Evolutionary conservation across 1,140 invertebrate genomes (phyloP), one percentile per base, ranked within the genome.

Genomic region (Micrasema minimum): DNA sequence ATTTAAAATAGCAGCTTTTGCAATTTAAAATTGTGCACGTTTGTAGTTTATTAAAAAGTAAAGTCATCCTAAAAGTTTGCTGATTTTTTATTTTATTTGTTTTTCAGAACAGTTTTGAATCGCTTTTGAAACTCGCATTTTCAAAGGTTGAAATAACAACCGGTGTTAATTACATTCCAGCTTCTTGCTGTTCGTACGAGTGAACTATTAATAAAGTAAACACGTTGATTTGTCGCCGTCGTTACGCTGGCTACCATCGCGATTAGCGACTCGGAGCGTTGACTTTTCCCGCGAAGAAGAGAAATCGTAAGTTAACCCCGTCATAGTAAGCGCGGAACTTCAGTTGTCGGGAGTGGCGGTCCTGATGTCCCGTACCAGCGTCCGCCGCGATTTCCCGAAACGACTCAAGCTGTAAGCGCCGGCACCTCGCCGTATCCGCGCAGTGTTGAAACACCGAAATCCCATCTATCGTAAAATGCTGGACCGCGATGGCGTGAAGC

Each of bases 201-300:
- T 31, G 7, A 31, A 31, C 26, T 31, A 31, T 31, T 31, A 31
- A 31, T 31, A 31, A 2, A 31, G 26, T 43, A 7, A 43, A 43
- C 11, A 12, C 16, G 10, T 46, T 16, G 20, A 41, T 59, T 20
- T 20, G 37, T 7, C 11, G n/a, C 37, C 37, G 35, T 11, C 43
- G 14, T 55, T 55, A 23, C 9, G 23, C 26, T 18, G 16, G 4
- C 23, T 38, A 7, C 55, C 35, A 22, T 38, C 55, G 55, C 35
- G 55, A 59, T 59, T 20, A 59, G 51, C 26, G 16, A 14, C 37
- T 22, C 11, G 18, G 22, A n/a, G 22, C 35, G 55, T 41, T 22
- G 55, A 20, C 50, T 59, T 41, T 55, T 59, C 55, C 35, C 16
- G 37, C 53, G 31, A 37, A n/a, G 53, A 57, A 38, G 55, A 59